Evolutionary conservation across 2,888 invertebrate genomes (phyloP).

Genomic region (Acronicta aceris): DNA sequence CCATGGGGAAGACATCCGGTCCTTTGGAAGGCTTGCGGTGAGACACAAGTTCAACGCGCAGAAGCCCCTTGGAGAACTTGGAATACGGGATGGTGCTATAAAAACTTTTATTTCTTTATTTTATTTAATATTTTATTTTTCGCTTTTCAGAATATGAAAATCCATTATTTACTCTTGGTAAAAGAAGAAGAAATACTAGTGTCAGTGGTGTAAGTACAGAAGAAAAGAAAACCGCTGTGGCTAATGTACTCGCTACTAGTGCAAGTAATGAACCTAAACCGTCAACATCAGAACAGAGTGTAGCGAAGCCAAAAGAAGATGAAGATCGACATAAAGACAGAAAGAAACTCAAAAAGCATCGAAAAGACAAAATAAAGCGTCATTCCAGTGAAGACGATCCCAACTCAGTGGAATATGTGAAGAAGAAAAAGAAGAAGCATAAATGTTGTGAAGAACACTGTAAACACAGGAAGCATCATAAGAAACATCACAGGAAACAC

Average conservation of each 20-base stretch:
- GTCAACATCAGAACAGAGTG: constrained; percentile 53
- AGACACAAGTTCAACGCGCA: no score
- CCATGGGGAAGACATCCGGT: no score
- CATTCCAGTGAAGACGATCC: constrained; percentile 83
- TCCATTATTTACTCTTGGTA: constrained; percentile 93
- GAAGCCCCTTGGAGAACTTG: no score
- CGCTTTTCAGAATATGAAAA: constrained; percentile 94
- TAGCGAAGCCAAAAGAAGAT: constrained; percentile 71
- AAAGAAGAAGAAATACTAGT: constrained; percentile 93
- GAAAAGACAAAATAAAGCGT: constrained; percentile 90
- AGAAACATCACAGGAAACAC: constrained; percentile 94
- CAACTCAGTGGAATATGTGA: constrained; percentile 82
- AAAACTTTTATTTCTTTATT: constrained; percentile 3
- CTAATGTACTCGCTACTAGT: constrained; percentile 34
- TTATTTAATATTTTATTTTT: neutral
- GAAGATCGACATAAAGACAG: constrained; percentile 90
- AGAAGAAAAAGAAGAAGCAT: constrained; percentile 92
- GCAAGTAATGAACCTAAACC: constrained; percentile 64
- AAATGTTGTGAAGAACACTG: constrained; percentile 92
- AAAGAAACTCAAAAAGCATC: constrained; percentile 91
- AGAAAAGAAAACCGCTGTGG: constrained; percentile 81
- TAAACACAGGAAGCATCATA: constrained; percentile 93
- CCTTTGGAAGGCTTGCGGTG: no score
- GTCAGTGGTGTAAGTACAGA: constrained; percentile 89
- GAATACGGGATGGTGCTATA: constrained; percentile 2